A percentile compares a stretch with the other conserved stretches of the same genome.
Evolutionary conservation across 1,140 invertebrate species (phyloP).

Genomic region (Calephelis virginiensis): DNA sequence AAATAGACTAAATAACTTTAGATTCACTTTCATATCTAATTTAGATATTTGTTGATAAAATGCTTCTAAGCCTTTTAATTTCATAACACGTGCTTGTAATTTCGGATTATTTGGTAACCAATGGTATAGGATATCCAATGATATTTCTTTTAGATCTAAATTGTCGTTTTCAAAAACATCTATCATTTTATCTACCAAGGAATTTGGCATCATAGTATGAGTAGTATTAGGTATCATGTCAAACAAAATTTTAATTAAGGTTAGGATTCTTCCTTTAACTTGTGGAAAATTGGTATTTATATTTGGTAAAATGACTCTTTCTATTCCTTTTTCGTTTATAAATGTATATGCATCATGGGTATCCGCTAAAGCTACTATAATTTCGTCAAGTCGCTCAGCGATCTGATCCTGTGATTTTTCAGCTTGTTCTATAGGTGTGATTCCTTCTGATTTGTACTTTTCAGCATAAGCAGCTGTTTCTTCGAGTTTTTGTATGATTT

Average conservation of each 20-base stretch:
- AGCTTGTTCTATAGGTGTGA: conserved; percentile 33
- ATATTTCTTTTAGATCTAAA: conserved; percentile 46
- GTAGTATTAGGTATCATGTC: conserved; percentile 43
- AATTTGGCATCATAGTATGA: conserved; percentile 38
- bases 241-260: conserved; percentile 45
- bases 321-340: conserved; percentile 45
- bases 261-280: conserved; percentile 37
- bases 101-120: conserved; percentile 59
- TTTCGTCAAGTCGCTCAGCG: conserved; percentile 29
- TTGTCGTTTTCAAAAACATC: conserved; percentile 59
- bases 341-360: conserved; percentile 45
- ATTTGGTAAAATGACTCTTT: conserved; percentile 40
- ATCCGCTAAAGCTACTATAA: conserved; percentile 35
- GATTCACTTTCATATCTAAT: conserved; percentile 39
- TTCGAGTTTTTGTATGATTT: conserved; percentile 39
- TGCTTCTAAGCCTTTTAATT: conserved; percentile 53
- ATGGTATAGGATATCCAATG: conserved; percentile 45
- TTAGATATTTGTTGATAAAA: conserved; percentile 59
- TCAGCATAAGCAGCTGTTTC: conserved; percentile 21
- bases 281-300: conserved; percentile 31
- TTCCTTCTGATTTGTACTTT: conserved; percentile 30
- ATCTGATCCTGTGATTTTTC: conserved; percentile 39
- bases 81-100: conserved; percentile 58
- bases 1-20: conserved; percentile 49
- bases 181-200: conserved; percentile 49